phyloP scores from a whole-genome alignment of 2,113 vertebrate species.

The Nettapus auritus region DNA sequence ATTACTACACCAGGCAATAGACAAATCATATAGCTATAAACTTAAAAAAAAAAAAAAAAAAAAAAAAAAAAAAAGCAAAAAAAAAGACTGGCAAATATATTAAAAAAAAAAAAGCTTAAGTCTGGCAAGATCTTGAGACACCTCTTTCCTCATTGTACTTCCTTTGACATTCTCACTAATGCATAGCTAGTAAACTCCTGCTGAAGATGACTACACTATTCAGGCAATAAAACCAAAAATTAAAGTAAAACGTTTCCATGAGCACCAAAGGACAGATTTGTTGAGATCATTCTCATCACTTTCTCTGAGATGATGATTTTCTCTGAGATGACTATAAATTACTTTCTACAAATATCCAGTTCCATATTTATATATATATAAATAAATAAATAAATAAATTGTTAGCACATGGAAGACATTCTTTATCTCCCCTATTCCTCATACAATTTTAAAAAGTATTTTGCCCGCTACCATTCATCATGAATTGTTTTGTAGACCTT shows the following conservation, averaged over 20 bases:
- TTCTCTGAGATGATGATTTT: not conserved
- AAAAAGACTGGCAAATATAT: not conserved
- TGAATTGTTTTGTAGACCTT: not conserved
- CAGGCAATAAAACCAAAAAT: not conserved
- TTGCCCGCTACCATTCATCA: rapidly evolving
- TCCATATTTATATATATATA: not conserved
- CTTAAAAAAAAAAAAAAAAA: not conserved
- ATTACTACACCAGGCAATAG: not conserved
- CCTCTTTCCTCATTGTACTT: not conserved
- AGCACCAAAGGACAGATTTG: not conserved
- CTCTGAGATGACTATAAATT: not conserved
- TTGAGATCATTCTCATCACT: not conserved
- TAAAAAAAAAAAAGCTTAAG: too few species aligned
- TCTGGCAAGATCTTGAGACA: not conserved
- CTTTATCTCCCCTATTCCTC: not conserved
- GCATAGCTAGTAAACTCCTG: not conserved
- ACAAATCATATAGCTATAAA: not conserved
- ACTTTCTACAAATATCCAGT: not conserved
- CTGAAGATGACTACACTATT: not conserved
- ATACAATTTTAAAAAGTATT: not conserved
- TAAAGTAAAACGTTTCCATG: not conserved
- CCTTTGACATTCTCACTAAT: not conserved
- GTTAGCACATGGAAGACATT: rapidly evolving
- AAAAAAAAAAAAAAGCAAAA: too few species aligned
- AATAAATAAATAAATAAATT: not conserved